Evolutionary conservation across 2,888 invertebrate species (phyloP), one percentile per base, ranked within the genome.

Genomic region (Erebia epiphron): DNA sequence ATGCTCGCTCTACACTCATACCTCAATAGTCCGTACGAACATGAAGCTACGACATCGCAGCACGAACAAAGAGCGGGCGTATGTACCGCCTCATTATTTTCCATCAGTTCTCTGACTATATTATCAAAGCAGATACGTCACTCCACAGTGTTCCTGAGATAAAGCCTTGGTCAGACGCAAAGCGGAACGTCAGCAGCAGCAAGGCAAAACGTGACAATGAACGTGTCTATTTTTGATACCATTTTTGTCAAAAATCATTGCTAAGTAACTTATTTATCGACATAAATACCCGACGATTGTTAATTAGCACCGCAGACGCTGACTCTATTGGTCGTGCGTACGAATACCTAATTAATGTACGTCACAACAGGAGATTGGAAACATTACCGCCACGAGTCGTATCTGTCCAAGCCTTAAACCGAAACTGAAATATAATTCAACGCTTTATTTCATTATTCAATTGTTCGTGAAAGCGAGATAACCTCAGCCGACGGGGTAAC

Each of bases 381-480:
- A 11, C 0, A 16, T 52, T 18, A 2, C 16, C 18, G 54, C 10
- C 10, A 8, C 54, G 18, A 2, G 18, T 18, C 18, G 18, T 18
- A 16, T 54, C 18, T 18, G 18, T 18, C 54, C 16, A 16, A 18
- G 18, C 18, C 54, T 18, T 54, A 83, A 83, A 83, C 86, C 83
- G 80, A 84, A 83, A 71, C 62, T 73, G 66, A 83, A 86, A 86
- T 85, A 87, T 86, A 88, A 87, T 85, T 87, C 83, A 83, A 80
- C 76, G 82, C 73, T 87, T 87, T 87, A 87, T 87, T 87, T 84
- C 86, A 87, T 91, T 90, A 91, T 90, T 90, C 90, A 91, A 91
- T 91, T 90, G 90, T 88, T 90, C 88, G 90, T 90, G 86, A 89
- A 90, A 83, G 82, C 82, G 83, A 86, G 90, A 90, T 90, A 90